These are phyloP conservation scores for Tubulanus polymorphus DNA, from an alignment of 2,888 invertebrate genomes.

Conservation along the genomic window DNA sequence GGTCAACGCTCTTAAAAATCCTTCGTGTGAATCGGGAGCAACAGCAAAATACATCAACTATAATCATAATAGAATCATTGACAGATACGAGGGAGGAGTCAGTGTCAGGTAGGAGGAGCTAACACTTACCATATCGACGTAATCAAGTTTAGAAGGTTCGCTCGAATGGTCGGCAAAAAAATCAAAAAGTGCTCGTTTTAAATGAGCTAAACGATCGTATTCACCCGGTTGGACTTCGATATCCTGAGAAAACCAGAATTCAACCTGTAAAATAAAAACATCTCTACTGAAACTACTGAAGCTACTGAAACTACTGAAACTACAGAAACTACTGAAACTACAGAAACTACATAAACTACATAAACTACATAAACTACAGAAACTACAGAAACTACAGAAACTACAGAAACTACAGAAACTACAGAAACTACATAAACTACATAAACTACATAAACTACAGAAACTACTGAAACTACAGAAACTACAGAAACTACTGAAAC, in stretches of 20 bases:
- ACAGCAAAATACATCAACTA: conserved; percentile 50
- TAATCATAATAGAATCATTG: conserved; percentile 12
- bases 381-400: too few species aligned
- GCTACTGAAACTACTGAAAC: too few species aligned
- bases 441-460: too few species aligned
- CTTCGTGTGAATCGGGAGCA: conserved; percentile 39
- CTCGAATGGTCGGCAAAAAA: conserved; percentile 43
- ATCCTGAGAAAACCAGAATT: conserved; percentile 40
- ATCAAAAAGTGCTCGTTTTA: conserved; percentile 46
- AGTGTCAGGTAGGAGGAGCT: neutral
- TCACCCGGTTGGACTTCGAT: neutral
- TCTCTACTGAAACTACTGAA: too few species aligned
- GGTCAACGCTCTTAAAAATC: conserved; percentile 50
- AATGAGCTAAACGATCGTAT: conserved; percentile 33
- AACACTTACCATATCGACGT: conserved; percentile 43
- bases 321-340: too few species aligned
- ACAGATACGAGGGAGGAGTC: neutral
- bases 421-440: too few species aligned
- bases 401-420: too few species aligned
- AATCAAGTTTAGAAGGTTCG: conserved; percentile 37
- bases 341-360: too few species aligned
- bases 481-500: too few species aligned
- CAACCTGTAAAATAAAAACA: conserved; percentile 30
- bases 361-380: too few species aligned
- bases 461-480: too few species aligned